Conservation (phyloP, 53 echinoderm and acorn worm species). For the Actinopyga echinites region DNA sequence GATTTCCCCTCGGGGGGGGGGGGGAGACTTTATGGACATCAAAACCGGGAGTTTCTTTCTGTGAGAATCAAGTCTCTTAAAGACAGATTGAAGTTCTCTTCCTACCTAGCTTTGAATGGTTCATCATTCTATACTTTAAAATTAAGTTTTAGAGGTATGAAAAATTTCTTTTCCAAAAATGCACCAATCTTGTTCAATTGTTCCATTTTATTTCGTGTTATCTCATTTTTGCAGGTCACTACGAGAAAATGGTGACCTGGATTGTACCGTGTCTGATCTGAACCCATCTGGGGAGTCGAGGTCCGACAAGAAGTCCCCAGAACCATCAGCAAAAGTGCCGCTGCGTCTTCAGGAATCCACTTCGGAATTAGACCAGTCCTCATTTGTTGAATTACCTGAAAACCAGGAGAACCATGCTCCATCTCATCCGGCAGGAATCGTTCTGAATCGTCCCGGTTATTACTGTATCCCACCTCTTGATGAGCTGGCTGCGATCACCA, state of each 20-base stretch:
- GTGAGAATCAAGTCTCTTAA: too few species aligned
- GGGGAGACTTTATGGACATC: too few species aligned
- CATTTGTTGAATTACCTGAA: constrained; percentile 41
- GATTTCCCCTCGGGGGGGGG: too few species aligned
- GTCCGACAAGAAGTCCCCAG: constrained; percentile 26
- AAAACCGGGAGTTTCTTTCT: too few species aligned
- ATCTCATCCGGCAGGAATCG: constrained; percentile 81
- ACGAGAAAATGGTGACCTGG: constrained; percentile 57
- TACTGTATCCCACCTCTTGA: constrained; percentile 85
- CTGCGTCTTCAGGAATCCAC: constrained; percentile 40
- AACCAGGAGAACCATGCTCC: constrained; percentile 80
- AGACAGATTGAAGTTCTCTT: too few species aligned
- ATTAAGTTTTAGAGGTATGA: too few species aligned
- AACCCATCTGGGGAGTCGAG: constrained; percentile 52
- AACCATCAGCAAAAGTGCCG: constrained; percentile 12
- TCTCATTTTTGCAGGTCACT: background rate
- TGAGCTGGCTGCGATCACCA: constrained; percentile 72
- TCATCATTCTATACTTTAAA: too few species aligned
- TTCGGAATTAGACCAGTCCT: constrained; percentile 72
- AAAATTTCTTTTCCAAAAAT: too few species aligned
- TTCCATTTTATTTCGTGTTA: background rate
- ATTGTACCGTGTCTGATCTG: constrained; percentile 86
- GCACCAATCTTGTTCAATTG: too few species aligned
- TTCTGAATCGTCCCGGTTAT: constrained; percentile 73
- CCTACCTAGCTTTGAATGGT: too few species aligned